Conservation (phyloP, 1,140 invertebrate genomes). For the Aporrectodea caliginosa region DNA sequence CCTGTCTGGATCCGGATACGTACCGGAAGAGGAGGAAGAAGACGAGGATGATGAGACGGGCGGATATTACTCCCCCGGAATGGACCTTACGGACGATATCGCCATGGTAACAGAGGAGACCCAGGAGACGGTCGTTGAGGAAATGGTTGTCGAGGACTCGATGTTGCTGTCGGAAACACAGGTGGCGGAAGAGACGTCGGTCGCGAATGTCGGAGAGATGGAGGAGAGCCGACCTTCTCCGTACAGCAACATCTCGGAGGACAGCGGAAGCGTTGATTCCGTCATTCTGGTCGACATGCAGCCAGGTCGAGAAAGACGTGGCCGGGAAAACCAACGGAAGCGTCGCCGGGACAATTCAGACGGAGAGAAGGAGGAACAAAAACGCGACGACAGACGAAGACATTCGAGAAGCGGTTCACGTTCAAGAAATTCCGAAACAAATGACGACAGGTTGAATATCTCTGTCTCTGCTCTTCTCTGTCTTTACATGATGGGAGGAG, state of each 20-base stretch:
- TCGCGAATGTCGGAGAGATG: neutral
- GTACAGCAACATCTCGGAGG: constrained; percentile 22
- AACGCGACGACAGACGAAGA: neutral
- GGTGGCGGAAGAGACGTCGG: neutral
- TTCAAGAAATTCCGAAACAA: too few species aligned
- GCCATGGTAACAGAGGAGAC: constrained; percentile 30
- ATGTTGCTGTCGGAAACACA: too few species aligned
- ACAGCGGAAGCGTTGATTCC: constrained; percentile 5
- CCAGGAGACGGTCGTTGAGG: constrained; percentile 26
- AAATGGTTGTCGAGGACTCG: neutral
- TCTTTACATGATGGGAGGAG: too few species aligned
- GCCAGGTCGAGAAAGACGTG: too few species aligned
- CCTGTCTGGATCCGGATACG: constrained; percentile 15
- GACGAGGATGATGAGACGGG: constrained; percentile 35
- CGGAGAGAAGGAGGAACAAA: too few species aligned
- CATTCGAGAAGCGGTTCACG: too few species aligned
- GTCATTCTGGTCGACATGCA: constrained; percentile 11
- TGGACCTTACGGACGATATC: constrained; percentile 22
- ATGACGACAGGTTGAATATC: too few species aligned
- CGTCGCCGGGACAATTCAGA: too few species aligned
- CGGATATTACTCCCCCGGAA: constrained; percentile 17
- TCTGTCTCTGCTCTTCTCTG: too few species aligned
- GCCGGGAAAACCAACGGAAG: too few species aligned
- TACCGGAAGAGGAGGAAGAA: constrained; percentile 28
- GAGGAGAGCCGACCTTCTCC: neutral